Evolutionary conservation across 2,113 vertebrate species (phyloP).

Genomic region (Lates calcarifer): DNA sequence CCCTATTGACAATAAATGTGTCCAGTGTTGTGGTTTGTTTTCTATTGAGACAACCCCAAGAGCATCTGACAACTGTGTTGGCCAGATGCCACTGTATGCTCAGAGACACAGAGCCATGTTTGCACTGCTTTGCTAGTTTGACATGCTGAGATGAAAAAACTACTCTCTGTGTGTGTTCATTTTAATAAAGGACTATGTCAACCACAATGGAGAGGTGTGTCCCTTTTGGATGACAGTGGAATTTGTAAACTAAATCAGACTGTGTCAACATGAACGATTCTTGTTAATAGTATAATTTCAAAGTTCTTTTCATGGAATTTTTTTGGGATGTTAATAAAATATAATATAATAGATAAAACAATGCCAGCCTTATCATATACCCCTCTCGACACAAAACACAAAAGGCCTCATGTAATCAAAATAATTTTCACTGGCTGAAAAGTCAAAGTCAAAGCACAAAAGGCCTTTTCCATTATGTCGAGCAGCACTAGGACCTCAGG

Average conservation of each 20-base stretch:
- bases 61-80: too few species aligned
- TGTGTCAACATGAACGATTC: background rate
- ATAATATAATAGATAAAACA: too few species aligned
- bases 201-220: background rate
- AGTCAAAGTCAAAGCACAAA: background rate
- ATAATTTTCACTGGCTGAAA: background rate
- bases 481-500: background rate
- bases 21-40: background rate
- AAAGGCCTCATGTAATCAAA: background rate
- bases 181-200: background rate
- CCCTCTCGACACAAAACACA: background rate
- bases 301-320: background rate
- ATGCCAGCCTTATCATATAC: background rate
- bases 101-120: background rate
- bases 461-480: too few species aligned
- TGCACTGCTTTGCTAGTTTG: background rate
- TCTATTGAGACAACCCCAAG: background rate
- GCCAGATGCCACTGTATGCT: background rate
- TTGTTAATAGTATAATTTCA: background rate
- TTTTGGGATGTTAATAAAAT: too few species aligned
- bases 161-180: background rate
- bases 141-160: background rate
- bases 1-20: background rate
- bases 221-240: background rate
- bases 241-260: too few species aligned